phyloP scores from a whole-genome alignment of 2,888 invertebrate species.

The Phortica magna region DNA sequence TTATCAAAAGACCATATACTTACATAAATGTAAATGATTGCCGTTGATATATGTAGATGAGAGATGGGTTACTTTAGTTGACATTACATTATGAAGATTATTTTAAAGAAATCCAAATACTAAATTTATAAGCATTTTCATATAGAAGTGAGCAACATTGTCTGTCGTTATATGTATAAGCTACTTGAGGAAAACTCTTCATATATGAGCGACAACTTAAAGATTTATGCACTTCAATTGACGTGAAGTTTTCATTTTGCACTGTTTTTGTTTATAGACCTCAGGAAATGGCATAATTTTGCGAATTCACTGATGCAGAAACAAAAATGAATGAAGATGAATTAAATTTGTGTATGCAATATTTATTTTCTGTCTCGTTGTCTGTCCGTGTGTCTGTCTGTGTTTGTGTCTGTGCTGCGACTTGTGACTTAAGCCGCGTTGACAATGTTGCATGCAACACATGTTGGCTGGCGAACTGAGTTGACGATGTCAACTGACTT shows the following conservation, averaged over 20 bases:
- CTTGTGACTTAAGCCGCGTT: slow-evolving; percentile 33
- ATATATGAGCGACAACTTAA: no score
- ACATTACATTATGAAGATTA: no score
- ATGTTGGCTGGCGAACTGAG: slow-evolving; percentile 12
- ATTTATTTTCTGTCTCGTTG: slow-evolving; percentile 30
- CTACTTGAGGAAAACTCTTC: no score
- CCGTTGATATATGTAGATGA: no score
- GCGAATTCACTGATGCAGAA: slow-evolving; percentile 68
- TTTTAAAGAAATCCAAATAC: no score
- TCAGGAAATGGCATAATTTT: slow-evolving; percentile 67
- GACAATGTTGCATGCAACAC: slow-evolving; percentile 19
- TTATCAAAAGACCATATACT: no score
- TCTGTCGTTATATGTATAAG: no score
- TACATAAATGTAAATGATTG: no score
- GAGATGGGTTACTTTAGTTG: no score
- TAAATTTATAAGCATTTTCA: no score
- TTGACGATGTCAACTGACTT: neutral
- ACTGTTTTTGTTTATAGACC: neutral
- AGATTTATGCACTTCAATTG: no score
- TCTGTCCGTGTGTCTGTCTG: slow-evolving; percentile 38
- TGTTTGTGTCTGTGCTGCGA: slow-evolving; percentile 1
- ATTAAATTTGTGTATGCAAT: slow-evolving; percentile 50
- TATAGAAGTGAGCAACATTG: no score
- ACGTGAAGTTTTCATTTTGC: neutral
- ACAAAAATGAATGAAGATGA: slow-evolving; percentile 55